phyloP scores from a whole-genome alignment of 2,888 invertebrate species.

The Lithophane semibrunnea region DNA sequence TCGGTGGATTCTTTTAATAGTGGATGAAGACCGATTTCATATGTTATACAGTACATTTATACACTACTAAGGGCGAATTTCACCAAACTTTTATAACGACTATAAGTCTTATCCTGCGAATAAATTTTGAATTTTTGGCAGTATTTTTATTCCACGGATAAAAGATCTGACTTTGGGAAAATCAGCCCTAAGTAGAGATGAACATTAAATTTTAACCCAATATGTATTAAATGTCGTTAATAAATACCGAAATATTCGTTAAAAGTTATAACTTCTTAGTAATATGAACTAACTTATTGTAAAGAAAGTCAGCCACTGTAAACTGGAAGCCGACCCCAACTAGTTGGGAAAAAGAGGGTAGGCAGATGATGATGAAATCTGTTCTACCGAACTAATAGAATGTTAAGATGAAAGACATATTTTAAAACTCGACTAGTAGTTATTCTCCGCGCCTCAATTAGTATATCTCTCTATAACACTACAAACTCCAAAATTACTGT shows the following conservation, averaged over 20 bases:
- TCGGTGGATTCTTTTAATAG: background rate
- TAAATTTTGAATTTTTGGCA: no score
- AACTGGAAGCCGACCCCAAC: no score
- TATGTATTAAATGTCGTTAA: no score
- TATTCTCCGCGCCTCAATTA: constrained; percentile 20
- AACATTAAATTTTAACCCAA: background rate
- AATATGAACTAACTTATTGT: background rate
- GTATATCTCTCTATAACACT: constrained; percentile 34
- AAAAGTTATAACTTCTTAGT: background rate
- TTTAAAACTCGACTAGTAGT: constrained; percentile 2
- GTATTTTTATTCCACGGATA: no score
- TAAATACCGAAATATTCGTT: background rate
- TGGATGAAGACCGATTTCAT: background rate
- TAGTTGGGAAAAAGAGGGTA: no score
- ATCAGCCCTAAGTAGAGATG: no score
- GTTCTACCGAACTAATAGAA: background rate
- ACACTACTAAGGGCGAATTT: no score
- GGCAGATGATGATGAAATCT: background rate
- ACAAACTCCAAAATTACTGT: constrained; percentile 38
- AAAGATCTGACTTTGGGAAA: no score
- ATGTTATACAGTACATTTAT: background rate
- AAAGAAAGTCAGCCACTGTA: background rate
- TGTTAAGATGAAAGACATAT: background rate
- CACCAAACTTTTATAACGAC: no score
- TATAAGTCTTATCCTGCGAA: no score